Percentiles rank a stretch among this genome's conserved stretches.
Evolutionary conservation across 2,888 invertebrate species (phyloP).

Genomic region (Trachelus stipa): DNA sequence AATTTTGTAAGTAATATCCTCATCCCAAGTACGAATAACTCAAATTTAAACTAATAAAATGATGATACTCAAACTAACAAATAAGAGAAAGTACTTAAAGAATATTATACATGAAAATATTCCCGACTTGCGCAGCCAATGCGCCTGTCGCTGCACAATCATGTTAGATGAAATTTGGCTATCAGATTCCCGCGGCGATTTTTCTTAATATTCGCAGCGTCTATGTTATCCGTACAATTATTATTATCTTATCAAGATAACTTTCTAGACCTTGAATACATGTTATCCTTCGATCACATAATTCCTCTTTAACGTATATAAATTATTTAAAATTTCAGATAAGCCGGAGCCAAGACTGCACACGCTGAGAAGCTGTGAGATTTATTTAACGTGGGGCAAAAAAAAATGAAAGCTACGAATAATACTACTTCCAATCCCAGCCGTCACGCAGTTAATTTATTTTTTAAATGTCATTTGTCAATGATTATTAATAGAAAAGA

Average conservation of each 20-base stretch:
- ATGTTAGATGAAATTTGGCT: constrained; percentile 52
- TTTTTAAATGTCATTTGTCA: constrained; percentile 21
- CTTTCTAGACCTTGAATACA: no score
- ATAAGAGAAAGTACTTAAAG: background rate
- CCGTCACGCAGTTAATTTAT: constrained; percentile 37
- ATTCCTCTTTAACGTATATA: constrained; percentile 7
- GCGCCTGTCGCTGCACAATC: constrained; percentile 53
- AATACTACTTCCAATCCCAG: constrained; percentile 45
- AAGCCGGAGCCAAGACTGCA: constrained; percentile 59
- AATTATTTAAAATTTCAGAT: constrained; percentile 42
- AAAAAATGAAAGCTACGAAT: constrained; percentile 20
- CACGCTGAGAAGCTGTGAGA: constrained; percentile 45
- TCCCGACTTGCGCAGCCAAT: constrained; percentile 38
- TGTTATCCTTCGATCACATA: background rate
- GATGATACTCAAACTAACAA: background rate
- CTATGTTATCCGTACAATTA: constrained; percentile 46
- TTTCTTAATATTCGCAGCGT: constrained; percentile 33
- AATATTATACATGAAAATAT: constrained; percentile 39
- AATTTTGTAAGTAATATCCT: constrained; percentile 57
- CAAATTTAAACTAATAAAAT: background rate
- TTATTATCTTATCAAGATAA: background rate
- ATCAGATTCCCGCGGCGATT: constrained; percentile 50
- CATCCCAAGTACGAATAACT: background rate
- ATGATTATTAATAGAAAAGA: constrained; percentile 1
- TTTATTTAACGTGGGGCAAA: constrained; percentile 17